Conservation (phyloP, 2,888 invertebrate species). For the Nephrotoma appendiculata region DNA sequence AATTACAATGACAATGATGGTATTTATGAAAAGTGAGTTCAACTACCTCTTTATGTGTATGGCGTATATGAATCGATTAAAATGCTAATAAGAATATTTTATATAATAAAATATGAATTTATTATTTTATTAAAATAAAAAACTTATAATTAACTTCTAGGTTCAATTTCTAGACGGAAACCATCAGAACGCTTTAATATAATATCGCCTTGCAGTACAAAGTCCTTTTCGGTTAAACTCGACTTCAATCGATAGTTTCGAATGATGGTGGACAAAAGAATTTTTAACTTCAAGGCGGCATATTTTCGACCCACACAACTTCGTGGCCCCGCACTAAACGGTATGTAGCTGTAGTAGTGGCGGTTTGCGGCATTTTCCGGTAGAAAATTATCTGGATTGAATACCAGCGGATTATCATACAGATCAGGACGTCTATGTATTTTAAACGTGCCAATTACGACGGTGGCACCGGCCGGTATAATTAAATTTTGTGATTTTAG, state of each 20-base stretch:
- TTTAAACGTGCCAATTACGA: constrained; percentile 49
- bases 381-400: constrained; percentile 66
- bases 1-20: no score
- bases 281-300: constrained; percentile 63
- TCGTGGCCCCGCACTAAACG: constrained; percentile 68
- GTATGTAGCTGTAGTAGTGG: constrained; percentile 66
- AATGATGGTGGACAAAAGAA: constrained; percentile 55
- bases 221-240: constrained; percentile 47
- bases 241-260: constrained; percentile 53
- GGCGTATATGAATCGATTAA: no score
- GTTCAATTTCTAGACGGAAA: constrained; percentile 51
- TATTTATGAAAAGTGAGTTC: no score
- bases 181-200: constrained; percentile 61
- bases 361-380: constrained; percentile 59
- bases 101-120: no score
- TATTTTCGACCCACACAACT: constrained; percentile 72
- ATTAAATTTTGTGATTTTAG: constrained; percentile 44
- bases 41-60: no score
- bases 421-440: constrained; percentile 50
- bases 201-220: constrained; percentile 53
- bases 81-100: no score
- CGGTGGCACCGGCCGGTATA: constrained; percentile 55
- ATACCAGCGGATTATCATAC: constrained; percentile 53
- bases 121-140: neutral
- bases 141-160: constrained; percentile 28